Percentiles rank a stretch among this genome's conserved stretches.
Conservation (phyloP, 2,888 invertebrate genomes). For the Drosophila colorata region DNA sequence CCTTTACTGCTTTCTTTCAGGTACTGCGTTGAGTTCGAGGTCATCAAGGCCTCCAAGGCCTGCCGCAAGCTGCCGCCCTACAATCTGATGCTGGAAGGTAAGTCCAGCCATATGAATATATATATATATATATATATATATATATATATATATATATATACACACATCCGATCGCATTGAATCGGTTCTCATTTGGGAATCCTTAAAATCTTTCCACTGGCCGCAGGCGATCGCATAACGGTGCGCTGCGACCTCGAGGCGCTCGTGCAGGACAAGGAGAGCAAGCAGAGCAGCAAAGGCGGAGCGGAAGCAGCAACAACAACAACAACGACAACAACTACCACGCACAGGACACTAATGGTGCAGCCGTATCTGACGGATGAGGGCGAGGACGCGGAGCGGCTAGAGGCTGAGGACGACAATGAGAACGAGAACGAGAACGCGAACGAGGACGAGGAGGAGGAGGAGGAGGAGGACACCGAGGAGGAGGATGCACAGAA, state of each 20-base stretch:
- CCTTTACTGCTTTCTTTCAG: constrained; percentile 87
- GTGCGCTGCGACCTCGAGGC: constrained; percentile 94
- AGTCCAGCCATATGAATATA: constrained; percentile 18
- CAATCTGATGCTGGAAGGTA: constrained; percentile 91
- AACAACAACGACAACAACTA: constrained; percentile 59
- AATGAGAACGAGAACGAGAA: constrained; percentile 47
- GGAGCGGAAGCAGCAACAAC: constrained; percentile 23
- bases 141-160: no score
- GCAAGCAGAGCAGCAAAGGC: neutral
- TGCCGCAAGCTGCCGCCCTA: constrained; percentile 92
- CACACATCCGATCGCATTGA: neutral
- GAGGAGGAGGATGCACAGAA: constrained; percentile 72
- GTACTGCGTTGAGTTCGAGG: constrained; percentile 94
- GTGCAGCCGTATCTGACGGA: constrained; percentile 24
- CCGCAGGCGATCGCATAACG: constrained; percentile 90
- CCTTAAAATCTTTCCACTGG: neutral
- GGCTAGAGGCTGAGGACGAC: no score
- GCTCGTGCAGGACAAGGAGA: constrained; percentile 86
- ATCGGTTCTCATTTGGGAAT: no score
- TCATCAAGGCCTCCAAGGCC: constrained; percentile 92
- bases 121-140: neutral
- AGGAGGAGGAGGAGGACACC: constrained; percentile 56
- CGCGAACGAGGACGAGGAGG: constrained; percentile 51
- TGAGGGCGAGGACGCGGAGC: constrained; percentile 25
- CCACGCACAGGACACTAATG: constrained; percentile 22